These are phyloP conservation scores for Pelecanoides urinatrix DNA, from an alignment of 2,113 vertebrate genomes.

Conservation along the genomic window DNA sequence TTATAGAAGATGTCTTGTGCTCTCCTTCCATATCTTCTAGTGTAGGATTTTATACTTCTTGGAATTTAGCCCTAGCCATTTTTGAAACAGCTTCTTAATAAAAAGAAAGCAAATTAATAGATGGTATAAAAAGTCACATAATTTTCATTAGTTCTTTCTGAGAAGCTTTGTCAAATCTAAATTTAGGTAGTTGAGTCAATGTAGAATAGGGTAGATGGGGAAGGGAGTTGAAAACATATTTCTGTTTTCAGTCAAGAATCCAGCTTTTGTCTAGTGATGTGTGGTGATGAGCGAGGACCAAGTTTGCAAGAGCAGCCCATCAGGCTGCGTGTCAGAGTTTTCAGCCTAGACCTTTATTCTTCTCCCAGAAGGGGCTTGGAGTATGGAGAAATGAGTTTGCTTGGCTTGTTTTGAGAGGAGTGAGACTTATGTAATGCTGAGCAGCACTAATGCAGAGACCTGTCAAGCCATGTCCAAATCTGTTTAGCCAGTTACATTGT, in stretches of 20 bases:
- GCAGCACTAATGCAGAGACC: background rate
- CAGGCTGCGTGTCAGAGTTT: background rate
- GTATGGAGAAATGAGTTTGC: background rate
- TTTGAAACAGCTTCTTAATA: background rate
- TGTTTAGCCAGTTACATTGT: background rate
- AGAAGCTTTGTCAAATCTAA: background rate
- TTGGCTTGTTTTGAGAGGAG: background rate
- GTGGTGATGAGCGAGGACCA: background rate
- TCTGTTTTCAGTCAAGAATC: background rate
- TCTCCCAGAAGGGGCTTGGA: background rate
- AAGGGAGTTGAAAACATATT: background rate
- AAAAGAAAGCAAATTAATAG: background rate
- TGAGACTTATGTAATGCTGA: background rate
- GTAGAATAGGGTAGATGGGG: background rate
- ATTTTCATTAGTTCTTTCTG: background rate
- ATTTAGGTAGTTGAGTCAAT: background rate
- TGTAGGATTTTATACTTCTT: background rate
- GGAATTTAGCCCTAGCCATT: background rate
- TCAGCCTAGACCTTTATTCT: background rate
- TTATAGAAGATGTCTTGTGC: background rate
- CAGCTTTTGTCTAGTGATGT: background rate
- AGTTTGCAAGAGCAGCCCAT: background rate
- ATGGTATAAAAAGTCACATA: background rate
- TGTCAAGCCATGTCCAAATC: background rate
- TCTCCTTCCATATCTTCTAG: background rate